Percentiles rank a stretch among this genome's conserved stretches.
phyloP scores from a whole-genome alignment of 2,888 invertebrate genomes.

The Chrysina gloriosa region DNA sequence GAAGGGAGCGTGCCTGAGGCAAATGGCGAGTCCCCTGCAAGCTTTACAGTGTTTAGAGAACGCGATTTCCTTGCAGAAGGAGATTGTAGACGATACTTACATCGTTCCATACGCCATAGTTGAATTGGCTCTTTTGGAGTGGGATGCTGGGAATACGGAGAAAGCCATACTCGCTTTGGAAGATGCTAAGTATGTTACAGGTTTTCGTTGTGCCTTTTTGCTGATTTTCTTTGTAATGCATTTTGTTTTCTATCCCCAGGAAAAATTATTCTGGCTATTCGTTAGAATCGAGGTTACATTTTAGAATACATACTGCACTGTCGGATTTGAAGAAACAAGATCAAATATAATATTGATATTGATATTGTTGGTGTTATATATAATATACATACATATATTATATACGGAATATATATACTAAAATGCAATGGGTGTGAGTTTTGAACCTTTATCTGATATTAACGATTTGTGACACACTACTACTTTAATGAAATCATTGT shows the following conservation, averaged over 20 bases:
- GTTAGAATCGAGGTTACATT: constrained; percentile 89
- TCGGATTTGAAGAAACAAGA: constrained; percentile 63
- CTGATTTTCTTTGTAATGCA: constrained; percentile 40
- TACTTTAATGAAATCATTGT: background rate
- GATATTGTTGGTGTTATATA: constrained; percentile 29
- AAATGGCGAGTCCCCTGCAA: constrained; percentile 80
- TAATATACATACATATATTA: constrained; percentile 7
- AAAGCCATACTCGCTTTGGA: constrained; percentile 79
- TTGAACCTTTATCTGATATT: constrained; percentile 1
- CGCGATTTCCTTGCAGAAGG: constrained; percentile 73
- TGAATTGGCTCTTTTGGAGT: constrained; percentile 85
- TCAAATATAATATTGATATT: constrained; percentile 40
- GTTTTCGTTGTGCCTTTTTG: background rate
- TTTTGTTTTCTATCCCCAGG: constrained; percentile 71
- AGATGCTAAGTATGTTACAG: constrained; percentile 80
- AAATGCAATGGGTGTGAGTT: background rate
- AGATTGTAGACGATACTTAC: constrained; percentile 85
- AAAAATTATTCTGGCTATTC: constrained; percentile 90
- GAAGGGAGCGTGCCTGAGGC: constrained; percentile 85
- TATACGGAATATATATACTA: background rate
- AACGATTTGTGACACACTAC: constrained; percentile 6
- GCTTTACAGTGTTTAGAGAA: constrained; percentile 80
- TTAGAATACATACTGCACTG: constrained; percentile 85
- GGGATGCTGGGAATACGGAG: constrained; percentile 74
- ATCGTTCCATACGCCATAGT: constrained; percentile 87